Conservation (phyloP, 2,113 vertebrate genomes). For the Telmatochromis sp. region DNA sequence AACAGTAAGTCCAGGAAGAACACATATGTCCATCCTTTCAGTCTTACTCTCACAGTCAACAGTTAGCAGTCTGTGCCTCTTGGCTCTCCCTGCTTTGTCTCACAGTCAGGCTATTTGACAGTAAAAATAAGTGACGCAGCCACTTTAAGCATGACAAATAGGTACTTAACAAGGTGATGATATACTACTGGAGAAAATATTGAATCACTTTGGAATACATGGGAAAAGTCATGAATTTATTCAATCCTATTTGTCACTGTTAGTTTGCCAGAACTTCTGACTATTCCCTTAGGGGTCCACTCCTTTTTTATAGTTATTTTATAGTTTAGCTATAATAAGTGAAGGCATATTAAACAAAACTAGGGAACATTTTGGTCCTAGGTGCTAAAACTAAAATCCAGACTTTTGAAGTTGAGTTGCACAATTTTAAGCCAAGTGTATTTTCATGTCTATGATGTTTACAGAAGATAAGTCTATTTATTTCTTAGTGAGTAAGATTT, state of each 20-base stretch:
- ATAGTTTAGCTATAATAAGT: background rate
- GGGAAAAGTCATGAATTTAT: background rate
- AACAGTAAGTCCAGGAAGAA: constrained; percentile 56
- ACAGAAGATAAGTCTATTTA: background rate
- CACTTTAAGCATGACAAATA: background rate
- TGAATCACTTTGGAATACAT: background rate
- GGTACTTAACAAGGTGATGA: background rate
- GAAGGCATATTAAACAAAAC: background rate
- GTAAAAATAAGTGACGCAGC: background rate
- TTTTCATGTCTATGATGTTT: background rate
- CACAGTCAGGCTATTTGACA: background rate
- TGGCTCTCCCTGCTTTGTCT: background rate
- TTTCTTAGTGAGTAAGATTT: background rate
- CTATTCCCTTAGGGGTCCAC: background rate
- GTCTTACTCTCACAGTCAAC: background rate
- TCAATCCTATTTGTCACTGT: background rate
- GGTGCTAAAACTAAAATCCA: background rate
- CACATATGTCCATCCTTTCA: constrained; percentile 12
- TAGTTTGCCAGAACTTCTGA: background rate
- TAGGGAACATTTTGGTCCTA: background rate
- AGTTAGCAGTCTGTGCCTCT: constrained; percentile 3
- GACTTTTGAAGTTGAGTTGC: background rate
- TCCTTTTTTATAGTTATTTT: background rate
- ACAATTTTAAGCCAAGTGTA: background rate
- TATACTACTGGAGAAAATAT: background rate